These are phyloP conservation scores for Anorthoa munda DNA, from an alignment of 2,888 invertebrate genomes.

Conservation along the genomic window DNA sequence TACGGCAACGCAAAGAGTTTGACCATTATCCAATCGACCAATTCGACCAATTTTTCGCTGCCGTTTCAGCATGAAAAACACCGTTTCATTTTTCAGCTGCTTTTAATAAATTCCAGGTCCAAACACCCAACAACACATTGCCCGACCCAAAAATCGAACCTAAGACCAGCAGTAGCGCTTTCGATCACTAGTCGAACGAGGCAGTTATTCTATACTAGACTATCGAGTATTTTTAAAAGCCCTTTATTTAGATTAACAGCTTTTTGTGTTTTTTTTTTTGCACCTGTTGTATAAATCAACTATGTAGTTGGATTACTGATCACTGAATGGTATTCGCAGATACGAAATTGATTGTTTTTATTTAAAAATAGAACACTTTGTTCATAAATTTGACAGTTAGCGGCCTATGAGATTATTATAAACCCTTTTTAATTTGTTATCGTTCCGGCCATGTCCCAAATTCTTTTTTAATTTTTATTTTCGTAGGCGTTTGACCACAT, in stretches of 20 bases:
- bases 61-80: neutral
- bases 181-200: too few relatives aligned
- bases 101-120: neutral
- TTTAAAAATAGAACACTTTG: constrained; percentile 8
- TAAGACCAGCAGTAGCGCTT: too few relatives aligned
- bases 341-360: constrained; percentile 15
- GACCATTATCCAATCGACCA: too few relatives aligned
- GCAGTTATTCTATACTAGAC: neutral
- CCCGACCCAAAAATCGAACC: too few relatives aligned
- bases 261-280: constrained; percentile 18
- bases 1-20: too few relatives aligned
- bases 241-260: constrained; percentile 15
- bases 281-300: constrained; percentile 20
- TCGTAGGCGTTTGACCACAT: too few relatives aligned
- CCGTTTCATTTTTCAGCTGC: neutral
- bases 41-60: too few relatives aligned
- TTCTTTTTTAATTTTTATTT: neutral
- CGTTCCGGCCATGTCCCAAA: neutral
- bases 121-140: too few relatives aligned
- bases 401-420: neutral
- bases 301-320: constrained; percentile 23
- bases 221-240: constrained; percentile 2
- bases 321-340: constrained; percentile 31
- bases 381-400: constrained; percentile 7
- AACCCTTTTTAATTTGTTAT: neutral